Percentiles rank a stretch among this genome's conserved stretches.
Conservation (phyloP, 2,113 vertebrate species). For the Bucco capensis region DNA sequence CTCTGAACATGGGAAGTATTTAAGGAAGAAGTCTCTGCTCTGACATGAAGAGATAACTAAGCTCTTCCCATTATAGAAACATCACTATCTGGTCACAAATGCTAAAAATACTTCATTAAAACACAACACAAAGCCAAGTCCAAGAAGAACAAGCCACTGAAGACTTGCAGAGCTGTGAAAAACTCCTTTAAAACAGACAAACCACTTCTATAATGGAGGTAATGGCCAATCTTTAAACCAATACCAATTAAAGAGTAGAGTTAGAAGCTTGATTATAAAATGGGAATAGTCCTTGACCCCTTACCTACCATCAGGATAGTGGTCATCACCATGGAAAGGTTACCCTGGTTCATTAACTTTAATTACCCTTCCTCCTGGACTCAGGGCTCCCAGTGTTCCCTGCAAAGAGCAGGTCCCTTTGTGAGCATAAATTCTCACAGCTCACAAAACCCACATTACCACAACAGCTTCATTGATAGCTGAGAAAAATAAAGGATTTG, state of each 20-base stretch:
- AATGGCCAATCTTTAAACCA: conserved; percentile 15
- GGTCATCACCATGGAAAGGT: conserved; percentile 74
- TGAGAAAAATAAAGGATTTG: conserved; percentile 76
- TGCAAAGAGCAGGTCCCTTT: conserved; percentile 79
- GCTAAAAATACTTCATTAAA: background rate
- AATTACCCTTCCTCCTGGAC: conserved; percentile 78
- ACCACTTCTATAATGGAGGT: background rate
- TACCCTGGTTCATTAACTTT: conserved; percentile 81
- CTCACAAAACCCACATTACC: conserved; percentile 78
- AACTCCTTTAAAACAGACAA: conserved; percentile 5
- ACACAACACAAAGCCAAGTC: background rate
- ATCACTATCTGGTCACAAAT: conserved; percentile 2
- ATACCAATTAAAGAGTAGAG: conserved; percentile 7
- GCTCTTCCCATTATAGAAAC: background rate
- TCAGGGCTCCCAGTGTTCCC: conserved; percentile 78
- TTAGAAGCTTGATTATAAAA: background rate
- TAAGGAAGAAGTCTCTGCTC: background rate
- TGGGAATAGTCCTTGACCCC: conserved; percentile 64
- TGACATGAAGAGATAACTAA: background rate
- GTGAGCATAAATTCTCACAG: conserved; percentile 81
- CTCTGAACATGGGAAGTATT: background rate
- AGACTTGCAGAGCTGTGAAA: conserved; percentile 2
- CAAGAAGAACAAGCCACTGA: conserved; percentile 14
- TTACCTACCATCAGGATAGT: conserved; percentile 69
- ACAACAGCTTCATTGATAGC: conserved; percentile 83